phyloP scores from a whole-genome alignment of 2,797 vertebrate genomes.

The Phrynocephalus vlangalii region DNA sequence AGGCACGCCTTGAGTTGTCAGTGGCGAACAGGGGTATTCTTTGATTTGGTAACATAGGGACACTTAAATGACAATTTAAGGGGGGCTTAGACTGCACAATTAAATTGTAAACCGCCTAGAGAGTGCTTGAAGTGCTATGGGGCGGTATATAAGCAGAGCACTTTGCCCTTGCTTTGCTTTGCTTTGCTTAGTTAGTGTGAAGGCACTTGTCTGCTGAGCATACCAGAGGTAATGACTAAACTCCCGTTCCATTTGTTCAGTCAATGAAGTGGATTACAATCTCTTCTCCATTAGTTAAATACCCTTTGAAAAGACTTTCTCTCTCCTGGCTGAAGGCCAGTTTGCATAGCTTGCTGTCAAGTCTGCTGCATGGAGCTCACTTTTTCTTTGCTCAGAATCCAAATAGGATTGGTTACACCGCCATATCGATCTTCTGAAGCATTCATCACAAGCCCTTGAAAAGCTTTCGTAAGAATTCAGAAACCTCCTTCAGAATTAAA shows the following conservation, averaged over 20 bases:
- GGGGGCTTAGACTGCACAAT: background rate
- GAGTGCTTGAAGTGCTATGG: too few species aligned
- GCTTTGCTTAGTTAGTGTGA: background rate
- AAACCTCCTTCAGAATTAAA: too few species aligned
- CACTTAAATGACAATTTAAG: background rate
- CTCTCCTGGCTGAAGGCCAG: background rate
- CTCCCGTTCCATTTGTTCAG: background rate
- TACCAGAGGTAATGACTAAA: background rate
- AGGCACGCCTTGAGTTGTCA: background rate
- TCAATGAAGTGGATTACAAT: background rate
- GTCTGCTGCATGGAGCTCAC: too few species aligned
- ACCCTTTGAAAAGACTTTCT: conserved; percentile 1
- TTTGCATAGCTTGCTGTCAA: background rate
- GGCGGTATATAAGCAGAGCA: too few species aligned
- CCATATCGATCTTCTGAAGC: background rate
- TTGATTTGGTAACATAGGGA: background rate
- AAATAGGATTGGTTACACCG: background rate
- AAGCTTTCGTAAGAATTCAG: background rate
- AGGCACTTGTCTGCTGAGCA: background rate
- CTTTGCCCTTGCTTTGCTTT: too few species aligned
- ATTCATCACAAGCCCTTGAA: background rate
- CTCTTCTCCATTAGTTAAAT: background rate
- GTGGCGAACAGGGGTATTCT: background rate
- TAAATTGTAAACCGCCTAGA: too few species aligned
- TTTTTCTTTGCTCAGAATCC: background rate